Conservation (phyloP, 2,888 invertebrate species). For the Philaethria dido region DNA sequence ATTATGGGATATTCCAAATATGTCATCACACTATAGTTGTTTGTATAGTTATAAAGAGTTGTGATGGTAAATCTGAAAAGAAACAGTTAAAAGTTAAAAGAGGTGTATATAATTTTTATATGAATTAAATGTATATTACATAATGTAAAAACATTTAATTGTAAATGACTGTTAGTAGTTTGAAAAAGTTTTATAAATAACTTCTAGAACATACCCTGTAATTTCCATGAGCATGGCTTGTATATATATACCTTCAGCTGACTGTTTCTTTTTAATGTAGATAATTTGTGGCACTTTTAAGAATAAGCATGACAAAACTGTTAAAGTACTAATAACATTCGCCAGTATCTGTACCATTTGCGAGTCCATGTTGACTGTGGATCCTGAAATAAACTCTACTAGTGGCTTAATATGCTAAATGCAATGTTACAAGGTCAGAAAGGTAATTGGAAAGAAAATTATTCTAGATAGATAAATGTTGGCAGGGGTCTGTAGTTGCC, state of each 20-base stretch:
- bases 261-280: constrained; percentile 85
- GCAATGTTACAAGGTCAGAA: constrained; percentile 23
- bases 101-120: too few species aligned
- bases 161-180: background rate
- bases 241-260: constrained; percentile 87
- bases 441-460: constrained; percentile 22
- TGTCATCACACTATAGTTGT: constrained; percentile 88
- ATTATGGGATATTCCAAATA: constrained; percentile 94
- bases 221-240: constrained; percentile 87
- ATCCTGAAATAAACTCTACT: constrained; percentile 6
- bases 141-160: too few species aligned
- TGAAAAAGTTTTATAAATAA: background rate
- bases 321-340: constrained; percentile 86
- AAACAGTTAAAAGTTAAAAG: constrained; percentile 22
- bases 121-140: too few species aligned
- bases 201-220: constrained; percentile 82
- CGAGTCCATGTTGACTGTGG: constrained; percentile 51
- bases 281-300: constrained; percentile 93
- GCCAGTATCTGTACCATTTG: constrained; percentile 53
- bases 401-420: background rate
- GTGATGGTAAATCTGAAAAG: constrained; percentile 89
- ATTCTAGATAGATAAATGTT: constrained; percentile 44
- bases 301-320: constrained; percentile 89
- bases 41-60: constrained; percentile 91
- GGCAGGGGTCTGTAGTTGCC: constrained; percentile 48